Evolutionary conservation across 2,888 invertebrate species (phyloP).

Genomic region (Yponomeuta cagnagella): DNA sequence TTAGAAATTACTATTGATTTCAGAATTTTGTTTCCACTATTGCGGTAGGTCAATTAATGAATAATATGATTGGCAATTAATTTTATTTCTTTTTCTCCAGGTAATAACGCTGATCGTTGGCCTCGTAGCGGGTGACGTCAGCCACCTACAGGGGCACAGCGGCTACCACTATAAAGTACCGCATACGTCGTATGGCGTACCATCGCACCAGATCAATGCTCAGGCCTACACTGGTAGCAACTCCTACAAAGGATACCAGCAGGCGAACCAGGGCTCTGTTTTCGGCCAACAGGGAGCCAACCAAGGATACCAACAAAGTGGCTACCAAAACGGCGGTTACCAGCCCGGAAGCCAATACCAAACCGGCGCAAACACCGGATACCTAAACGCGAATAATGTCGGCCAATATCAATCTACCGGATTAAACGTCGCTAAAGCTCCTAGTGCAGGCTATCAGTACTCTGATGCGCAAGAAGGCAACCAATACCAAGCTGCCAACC

Average conservation of each 20-base stretch:
- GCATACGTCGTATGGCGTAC: conserved; percentile 56
- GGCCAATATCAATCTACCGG: conserved; percentile 5
- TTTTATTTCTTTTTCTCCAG: conserved; percentile 37
- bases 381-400: conserved; percentile 11
- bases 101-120: conserved; percentile 42
- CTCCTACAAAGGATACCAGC: conserved; percentile 26
- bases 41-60: no score
- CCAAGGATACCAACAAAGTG: conserved; percentile 21
- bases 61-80: no score
- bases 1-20: no score
- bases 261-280: conserved; percentile 11
- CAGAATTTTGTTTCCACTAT: no score
- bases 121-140: conserved; percentile 49
- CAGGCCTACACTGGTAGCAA: conserved; percentile 13
- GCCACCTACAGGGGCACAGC: conserved; percentile 24
- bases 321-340: conserved; percentile 24
- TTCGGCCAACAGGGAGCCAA: not conserved
- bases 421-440: not conserved
- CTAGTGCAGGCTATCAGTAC: not conserved
- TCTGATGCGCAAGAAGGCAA: conserved; percentile 1
- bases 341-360: conserved; percentile 22
- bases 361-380: not conserved
- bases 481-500: conserved; percentile 10
- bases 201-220: conserved; percentile 38
- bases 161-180: conserved; percentile 63